Conservation (phyloP, 2,888 invertebrate species). For the Himalopsyche tibetana region DNA sequence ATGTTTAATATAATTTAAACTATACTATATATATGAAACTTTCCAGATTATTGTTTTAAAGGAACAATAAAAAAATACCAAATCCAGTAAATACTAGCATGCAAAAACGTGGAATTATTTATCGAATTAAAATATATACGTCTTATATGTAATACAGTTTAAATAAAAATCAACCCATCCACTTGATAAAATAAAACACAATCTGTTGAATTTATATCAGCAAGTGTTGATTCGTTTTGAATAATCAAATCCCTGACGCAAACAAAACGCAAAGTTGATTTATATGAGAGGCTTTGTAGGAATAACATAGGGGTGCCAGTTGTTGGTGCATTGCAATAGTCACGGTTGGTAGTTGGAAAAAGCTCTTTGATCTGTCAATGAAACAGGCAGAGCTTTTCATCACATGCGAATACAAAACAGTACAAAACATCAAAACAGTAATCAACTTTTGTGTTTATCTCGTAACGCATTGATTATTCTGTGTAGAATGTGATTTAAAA, state of each 20-base stretch:
- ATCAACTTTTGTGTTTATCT: too few species aligned
- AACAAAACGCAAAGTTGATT: conserved; percentile 33
- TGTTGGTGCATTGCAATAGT: not conserved
- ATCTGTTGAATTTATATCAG: not conserved
- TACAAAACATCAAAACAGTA: too few species aligned
- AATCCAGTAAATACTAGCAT: too few species aligned
- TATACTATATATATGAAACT: too few species aligned
- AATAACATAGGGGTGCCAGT: not conserved
- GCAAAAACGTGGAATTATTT: too few species aligned
- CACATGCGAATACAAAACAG: not conserved
- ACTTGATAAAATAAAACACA: not conserved
- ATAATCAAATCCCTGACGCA: conserved; percentile 22
- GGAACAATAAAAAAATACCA: too few species aligned
- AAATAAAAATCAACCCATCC: not conserved
- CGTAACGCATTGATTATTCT: too few species aligned
- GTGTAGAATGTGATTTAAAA: too few species aligned
- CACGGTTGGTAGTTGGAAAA: not conserved
- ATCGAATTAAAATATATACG: too few species aligned
- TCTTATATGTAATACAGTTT: not conserved
- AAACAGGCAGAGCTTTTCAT: conserved; percentile 9
- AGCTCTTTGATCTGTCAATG: conserved; percentile 51
- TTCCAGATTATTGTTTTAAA: too few species aligned
- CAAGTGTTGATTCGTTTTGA: not conserved
- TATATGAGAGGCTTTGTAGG: not conserved
- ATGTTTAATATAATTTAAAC: too few species aligned